Evolutionary conservation across 2,113 vertebrate species (phyloP).

Genomic region (Tricholaema leucomelas): DNA sequence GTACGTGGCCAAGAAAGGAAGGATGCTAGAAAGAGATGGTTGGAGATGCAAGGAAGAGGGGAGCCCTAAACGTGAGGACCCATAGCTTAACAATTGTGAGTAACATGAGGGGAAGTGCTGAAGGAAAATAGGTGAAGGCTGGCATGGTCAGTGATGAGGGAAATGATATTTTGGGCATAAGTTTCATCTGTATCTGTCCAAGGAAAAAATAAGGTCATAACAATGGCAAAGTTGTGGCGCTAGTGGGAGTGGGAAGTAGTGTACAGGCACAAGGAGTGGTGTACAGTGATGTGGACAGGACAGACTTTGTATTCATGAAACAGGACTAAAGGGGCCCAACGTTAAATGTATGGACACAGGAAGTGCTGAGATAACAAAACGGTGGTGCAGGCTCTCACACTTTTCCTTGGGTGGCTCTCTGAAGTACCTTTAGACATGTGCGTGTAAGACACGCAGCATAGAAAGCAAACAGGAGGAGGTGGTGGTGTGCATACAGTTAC

Average conservation of each 20-base stretch:
- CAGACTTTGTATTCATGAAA: accelerated
- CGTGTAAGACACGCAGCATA: not conserved
- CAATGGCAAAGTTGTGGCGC: not conserved
- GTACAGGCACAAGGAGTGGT: not conserved
- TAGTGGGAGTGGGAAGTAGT: not conserved
- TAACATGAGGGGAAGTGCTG: not conserved
- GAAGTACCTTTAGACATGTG: not conserved
- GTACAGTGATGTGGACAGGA: not conserved
- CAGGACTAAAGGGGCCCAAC: not conserved
- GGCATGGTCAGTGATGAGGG: not conserved
- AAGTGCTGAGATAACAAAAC: not conserved
- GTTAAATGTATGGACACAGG: not conserved
- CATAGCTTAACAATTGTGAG: accelerated
- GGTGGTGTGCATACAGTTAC: not conserved
- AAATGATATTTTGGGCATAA: not conserved
- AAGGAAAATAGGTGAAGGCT: not conserved
- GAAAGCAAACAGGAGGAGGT: not conserved
- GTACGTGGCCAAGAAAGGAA: not conserved
- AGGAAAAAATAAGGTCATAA: not conserved
- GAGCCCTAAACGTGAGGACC: not conserved
- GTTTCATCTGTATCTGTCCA: not conserved
- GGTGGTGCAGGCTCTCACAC: not conserved
- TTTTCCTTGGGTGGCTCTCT: not conserved
- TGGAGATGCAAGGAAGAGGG: not conserved
- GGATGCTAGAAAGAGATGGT: not conserved